Conservation (phyloP, 2,113 vertebrate species). For the Ibidorhyncha struthersii region DNA sequence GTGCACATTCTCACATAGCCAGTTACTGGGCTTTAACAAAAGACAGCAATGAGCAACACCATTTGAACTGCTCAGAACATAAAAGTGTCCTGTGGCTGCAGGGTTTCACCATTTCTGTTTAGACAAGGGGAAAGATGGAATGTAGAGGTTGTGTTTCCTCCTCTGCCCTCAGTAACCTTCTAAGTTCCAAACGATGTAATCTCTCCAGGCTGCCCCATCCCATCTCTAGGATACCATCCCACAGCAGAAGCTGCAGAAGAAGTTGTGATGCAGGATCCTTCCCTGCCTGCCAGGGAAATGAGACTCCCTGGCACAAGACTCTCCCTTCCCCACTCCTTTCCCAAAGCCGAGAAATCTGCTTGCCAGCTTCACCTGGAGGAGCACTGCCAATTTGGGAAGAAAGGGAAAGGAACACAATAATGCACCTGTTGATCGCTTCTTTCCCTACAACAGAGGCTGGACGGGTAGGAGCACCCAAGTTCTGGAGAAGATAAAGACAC, state of each 20-base stretch:
- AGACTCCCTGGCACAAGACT: not conserved
- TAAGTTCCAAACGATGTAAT: not conserved
- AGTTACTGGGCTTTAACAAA: not conserved
- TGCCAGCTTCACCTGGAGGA: not conserved
- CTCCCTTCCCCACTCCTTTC: not conserved
- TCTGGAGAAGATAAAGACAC: not conserved
- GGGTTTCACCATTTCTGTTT: not conserved
- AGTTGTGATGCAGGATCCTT: not conserved
- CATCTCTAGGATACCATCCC: not conserved
- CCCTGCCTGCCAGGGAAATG: not conserved
- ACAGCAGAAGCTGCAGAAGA: not conserved
- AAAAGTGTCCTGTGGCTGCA: not conserved
- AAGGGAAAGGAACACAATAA: not conserved
- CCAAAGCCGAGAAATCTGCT: not conserved
- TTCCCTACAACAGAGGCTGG: not conserved
- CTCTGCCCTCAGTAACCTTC: not conserved
- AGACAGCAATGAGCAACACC: not conserved
- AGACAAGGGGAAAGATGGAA: not conserved
- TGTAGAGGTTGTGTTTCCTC: not conserved
- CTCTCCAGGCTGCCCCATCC: not conserved
- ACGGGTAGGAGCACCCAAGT: not conserved
- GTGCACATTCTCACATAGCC: not conserved
- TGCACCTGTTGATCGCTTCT: rapidly evolving
- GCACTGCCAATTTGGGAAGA: not conserved
- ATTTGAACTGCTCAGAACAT: not conserved